These are phyloP conservation scores for Cotesia congregata DNA, from an alignment of 2,888 invertebrate species.

Conservation along the genomic window DNA sequence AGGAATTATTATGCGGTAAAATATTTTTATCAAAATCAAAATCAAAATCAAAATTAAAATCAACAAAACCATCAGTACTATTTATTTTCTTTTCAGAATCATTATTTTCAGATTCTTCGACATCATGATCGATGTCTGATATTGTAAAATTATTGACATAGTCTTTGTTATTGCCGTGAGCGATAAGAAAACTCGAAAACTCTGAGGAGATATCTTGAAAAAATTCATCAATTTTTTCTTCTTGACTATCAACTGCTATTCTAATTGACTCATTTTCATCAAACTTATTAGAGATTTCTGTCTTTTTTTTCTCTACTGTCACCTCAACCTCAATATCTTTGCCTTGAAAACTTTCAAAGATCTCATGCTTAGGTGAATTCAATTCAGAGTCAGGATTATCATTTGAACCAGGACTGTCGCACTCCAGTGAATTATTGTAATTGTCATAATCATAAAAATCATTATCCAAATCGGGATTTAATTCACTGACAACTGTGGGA, in stretches of 20 bases:
- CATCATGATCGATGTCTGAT: slow-evolving; percentile 44
- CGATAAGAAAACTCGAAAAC: slow-evolving; percentile 45
- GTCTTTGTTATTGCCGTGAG: slow-evolving; percentile 43
- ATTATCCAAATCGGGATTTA: slow-evolving; percentile 54
- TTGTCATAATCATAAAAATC: slow-evolving; percentile 63
- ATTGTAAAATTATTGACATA: slow-evolving; percentile 44
- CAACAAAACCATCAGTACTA: slow-evolving; percentile 44
- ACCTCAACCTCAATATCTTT: slow-evolving; percentile 1
- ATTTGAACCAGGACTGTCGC: slow-evolving; percentile 42
- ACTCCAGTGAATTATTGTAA: slow-evolving; percentile 53
- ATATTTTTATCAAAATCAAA: slow-evolving; percentile 46
- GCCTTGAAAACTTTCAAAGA: slow-evolving; percentile 23
- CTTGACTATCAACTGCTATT: slow-evolving; percentile 33
- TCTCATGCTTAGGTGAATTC: slow-evolving; percentile 10
- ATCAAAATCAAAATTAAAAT: slow-evolving; percentile 51
- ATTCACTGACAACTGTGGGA: slow-evolving; percentile 56
- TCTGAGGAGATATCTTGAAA: slow-evolving; percentile 43
- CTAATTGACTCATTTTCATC: slow-evolving; percentile 27
- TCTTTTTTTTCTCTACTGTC: slow-evolving; percentile 7
- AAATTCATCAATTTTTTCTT: slow-evolving; percentile 28
- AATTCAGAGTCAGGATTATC: slow-evolving; percentile 10
- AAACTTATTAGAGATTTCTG: slow-evolving; percentile 29
- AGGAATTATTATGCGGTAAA: slow-evolving; percentile 24
- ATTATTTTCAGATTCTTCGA: slow-evolving; percentile 43
- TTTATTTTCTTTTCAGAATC: slow-evolving; percentile 38